Evolutionary conservation across 2,888 invertebrate genomes (phyloP).

Genomic region (Allophyes oxyacanthae): DNA sequence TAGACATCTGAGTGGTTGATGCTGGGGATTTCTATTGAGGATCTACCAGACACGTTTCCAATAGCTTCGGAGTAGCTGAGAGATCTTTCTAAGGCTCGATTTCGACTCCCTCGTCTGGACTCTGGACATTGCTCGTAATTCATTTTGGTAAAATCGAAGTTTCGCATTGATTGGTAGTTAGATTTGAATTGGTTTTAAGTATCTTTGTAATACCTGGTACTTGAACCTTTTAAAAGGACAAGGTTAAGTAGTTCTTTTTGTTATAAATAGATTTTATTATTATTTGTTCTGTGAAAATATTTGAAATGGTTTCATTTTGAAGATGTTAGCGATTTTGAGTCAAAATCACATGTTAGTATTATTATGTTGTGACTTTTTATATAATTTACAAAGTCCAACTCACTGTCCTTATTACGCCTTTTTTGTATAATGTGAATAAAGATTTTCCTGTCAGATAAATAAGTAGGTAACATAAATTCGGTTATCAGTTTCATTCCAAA

Average conservation of each 20-base stretch:
- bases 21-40: constrained; percentile 81
- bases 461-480: constrained; percentile 23
- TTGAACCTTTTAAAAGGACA: no score
- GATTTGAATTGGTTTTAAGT: not conserved
- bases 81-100: constrained; percentile 78
- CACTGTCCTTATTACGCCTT: not conserved
- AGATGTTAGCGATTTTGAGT: no score
- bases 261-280: no score
- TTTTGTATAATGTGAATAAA: not conserved
- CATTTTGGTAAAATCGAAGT: constrained; percentile 36
- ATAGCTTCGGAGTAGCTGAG: constrained; percentile 85
- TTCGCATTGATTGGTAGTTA: not conserved
- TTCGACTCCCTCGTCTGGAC: constrained; percentile 73
- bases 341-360: no score
- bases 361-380: no score
- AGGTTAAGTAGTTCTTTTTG: no score
- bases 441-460: constrained; percentile 32
- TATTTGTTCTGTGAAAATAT: no score
- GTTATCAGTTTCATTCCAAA: constrained; percentile 2
- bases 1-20: constrained; percentile 81
- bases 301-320: no score
- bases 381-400: no score
- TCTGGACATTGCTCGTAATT: constrained; percentile 62
- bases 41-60: constrained; percentile 74
- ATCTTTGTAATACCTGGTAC: no score